Conservation (phyloP, 2,797 vertebrate species). For the Oreortyx pictus region DNA sequence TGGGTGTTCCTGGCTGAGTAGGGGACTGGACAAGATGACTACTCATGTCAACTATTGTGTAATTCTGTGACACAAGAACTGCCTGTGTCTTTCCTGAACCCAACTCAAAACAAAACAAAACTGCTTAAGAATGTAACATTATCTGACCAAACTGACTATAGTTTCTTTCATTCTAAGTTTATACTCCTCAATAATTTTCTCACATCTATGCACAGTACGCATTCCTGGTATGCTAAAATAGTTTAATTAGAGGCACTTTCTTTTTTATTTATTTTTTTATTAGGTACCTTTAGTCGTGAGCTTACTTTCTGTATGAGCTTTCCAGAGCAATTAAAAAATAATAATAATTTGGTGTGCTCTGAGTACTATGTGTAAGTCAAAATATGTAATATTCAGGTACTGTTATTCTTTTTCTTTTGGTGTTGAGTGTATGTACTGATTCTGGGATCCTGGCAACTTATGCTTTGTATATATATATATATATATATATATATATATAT, state of each 20-base stretch:
- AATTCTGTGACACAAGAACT: not conserved
- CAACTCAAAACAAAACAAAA: not conserved
- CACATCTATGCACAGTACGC: not conserved
- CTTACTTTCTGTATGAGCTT: too few relatives aligned
- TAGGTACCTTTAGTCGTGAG: too few relatives aligned
- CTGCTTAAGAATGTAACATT: not conserved
- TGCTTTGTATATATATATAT: too few relatives aligned
- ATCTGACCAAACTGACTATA: not conserved
- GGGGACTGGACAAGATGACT: not conserved
- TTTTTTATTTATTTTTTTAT: not conserved
- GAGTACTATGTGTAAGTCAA: too few relatives aligned
- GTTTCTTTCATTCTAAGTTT: not conserved
- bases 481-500: too few relatives aligned
- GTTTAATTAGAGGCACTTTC: not conserved
- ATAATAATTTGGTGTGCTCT: too few relatives aligned
- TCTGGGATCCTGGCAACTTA: too few relatives aligned
- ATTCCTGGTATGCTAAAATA: not conserved
- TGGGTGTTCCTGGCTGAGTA: not conserved
- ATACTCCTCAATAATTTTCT: not conserved
- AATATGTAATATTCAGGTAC: too few relatives aligned
- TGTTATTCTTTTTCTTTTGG: too few relatives aligned
- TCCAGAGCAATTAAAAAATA: too few relatives aligned
- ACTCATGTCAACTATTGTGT: not conserved
- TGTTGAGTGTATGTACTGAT: too few relatives aligned
- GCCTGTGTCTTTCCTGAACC: not conserved